A percentile compares a stretch with the other conserved stretches of the same genome.
Conservation (phyloP, 1,140 invertebrate species). For the Zaprionus vittiger region DNA sequence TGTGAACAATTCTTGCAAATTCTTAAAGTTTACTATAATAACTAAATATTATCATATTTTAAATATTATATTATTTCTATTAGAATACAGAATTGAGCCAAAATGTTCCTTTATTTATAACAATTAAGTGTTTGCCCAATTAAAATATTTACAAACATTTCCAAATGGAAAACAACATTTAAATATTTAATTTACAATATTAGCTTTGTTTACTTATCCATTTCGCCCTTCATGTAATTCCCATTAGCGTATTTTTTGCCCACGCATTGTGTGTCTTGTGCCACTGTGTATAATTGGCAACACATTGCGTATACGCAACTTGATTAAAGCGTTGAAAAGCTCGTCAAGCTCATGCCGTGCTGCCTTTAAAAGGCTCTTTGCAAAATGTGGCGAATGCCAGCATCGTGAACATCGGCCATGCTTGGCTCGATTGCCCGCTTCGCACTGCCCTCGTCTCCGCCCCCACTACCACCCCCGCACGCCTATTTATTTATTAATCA, state of each 20-base stretch:
- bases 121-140: no score
- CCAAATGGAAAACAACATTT: no score
- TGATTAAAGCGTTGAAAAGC: slow-evolving; percentile 47
- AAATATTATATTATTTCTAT: no score
- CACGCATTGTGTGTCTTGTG: slow-evolving; percentile 18
- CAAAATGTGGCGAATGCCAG: slow-evolving; percentile 55
- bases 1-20: no score
- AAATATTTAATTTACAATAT: neutral
- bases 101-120: no score
- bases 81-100: no score
- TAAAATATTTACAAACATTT: no score
- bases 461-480: neutral
- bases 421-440: no score
- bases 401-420: neutral
- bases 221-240: neutral
- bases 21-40: no score
- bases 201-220: neutral
- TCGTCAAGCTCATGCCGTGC: slow-evolving; percentile 30
- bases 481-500: slow-evolving; percentile 82
- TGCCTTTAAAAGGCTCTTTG: slow-evolving; percentile 59
- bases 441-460: neutral
- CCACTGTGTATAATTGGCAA: slow-evolving; percentile 56
- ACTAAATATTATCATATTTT: no score
- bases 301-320: slow-evolving; percentile 73
- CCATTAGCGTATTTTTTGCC: neutral